These are phyloP conservation scores for Gymnosoma rotundatum DNA, from an alignment of 2,888 invertebrate genomes.

Conservation along the genomic window DNA sequence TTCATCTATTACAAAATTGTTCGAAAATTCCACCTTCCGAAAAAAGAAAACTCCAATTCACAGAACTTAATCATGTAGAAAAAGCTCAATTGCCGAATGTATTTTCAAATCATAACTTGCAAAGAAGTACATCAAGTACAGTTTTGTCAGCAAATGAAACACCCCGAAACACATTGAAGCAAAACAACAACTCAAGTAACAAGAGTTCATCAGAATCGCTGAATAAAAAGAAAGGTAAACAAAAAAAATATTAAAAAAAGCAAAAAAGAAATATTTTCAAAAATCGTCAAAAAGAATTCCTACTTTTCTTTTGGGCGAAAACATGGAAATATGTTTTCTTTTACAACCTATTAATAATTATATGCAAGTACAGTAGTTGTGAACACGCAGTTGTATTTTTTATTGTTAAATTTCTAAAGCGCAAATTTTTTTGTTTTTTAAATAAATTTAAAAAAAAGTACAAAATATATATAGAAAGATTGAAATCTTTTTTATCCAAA, in stretches of 20 bases:
- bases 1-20: constrained; percentile 79
- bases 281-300: no score
- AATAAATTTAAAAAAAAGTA: no score
- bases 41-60: constrained; percentile 77
- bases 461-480: no score
- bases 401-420: no score
- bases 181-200: constrained; percentile 43
- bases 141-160: constrained; percentile 21
- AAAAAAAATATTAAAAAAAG: background rate
- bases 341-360: no score
- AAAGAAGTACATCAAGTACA: constrained; percentile 21
- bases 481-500: no score
- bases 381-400: no score
- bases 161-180: constrained; percentile 9
- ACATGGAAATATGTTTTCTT: no score
- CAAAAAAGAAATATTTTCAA: no score
- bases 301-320: no score
- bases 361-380: no score
- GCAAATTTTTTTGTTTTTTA: no score
- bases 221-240: constrained; percentile 67
- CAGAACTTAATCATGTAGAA: constrained; percentile 77
- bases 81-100: constrained; percentile 76
- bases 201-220: constrained; percentile 61
- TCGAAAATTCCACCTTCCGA: constrained; percentile 79
- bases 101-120: constrained; percentile 42